Evolutionary conservation across 2,797 vertebrate genomes (phyloP), one percentile per base, ranked within the genome.

Genomic region (Crax fasciolata): DNA sequence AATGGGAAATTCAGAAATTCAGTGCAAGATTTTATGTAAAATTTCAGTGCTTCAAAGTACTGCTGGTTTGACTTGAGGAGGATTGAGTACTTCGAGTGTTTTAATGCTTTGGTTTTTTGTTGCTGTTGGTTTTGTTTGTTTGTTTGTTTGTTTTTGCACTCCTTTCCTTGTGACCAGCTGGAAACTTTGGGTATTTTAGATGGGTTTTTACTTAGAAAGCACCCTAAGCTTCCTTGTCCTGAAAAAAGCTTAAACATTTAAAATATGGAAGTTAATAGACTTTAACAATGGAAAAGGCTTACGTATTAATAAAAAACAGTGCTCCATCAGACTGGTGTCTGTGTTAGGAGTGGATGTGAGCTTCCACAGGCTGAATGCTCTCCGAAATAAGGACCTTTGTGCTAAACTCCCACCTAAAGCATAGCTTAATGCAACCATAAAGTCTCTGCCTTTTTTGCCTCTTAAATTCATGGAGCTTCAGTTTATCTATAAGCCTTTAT

Each of bases 401-500:
- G 48, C 57, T 70, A 30, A 93, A 35, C 11, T 85, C n/a, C 6
- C 10, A 66, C 23, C 25, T 76, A 28, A 13, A 23, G 17, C 7
- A 28, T 5, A 72, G 46, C 30, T 91, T 44, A 85, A 71, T 63
- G 32, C 43, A 80, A 25, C 46, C 41, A 62, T 6, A 61, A 91
- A 76, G 25, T 19, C 38, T 81, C 46, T 71, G 43, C 39, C 35
- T 78, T 79, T 59, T 81, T 63, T 30, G 78, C 19, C 21, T 49
- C 35, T 77, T 75, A 49, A 67, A 76, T 76, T 76, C 38, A 71
- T 73, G 28, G 38, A 80, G 54, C 80, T 90, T 30, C 59, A 72
- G 55, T 55, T 94, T 84, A 79, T 54, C 54, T 58, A 17, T 67
- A 35, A 81, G 48, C 21, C 96, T 94, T 94, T 88, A 55, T n/a